Evolutionary conservation across 2,113 vertebrate species (phyloP), one percentile per base, ranked within the genome.

Genomic region (Microtus ochrogaster): DNA sequence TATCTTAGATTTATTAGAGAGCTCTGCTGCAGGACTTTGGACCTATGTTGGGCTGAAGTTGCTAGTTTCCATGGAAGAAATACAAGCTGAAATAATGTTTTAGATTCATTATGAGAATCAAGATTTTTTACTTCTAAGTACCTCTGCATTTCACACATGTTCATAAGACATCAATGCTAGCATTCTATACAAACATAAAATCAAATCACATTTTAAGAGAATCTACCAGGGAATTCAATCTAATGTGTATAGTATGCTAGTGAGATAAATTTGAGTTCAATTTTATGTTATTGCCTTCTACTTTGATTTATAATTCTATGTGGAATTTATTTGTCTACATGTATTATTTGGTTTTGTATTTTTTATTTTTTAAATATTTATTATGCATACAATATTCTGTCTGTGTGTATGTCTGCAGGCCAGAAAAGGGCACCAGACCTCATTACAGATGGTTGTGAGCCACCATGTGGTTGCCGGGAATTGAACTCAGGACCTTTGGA

Each of bases 101-200:
- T 49, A 82, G 76, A 77, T 39, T 91, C 19, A 65, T 0, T 73
- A 86, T 92, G 85, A 96, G 79, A 87, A 63, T 30, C 9, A 88
- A 94, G 70, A 90, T 66, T 92, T 91, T 95, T 95, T 93, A 66
- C 8, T 41, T 47, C n/a, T 41, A 78, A 83, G 61, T 7, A 66
- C 39, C 7, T 74, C 33, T 74, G 74, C 14, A 26, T 55, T 89
- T 78, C 39, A n/a, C 58, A 85, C 58, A 47, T 49, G 26, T 19
- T 86, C 8, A 87, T 79, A 83, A 94, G 90, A 83, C 30, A 91
- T 24, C 22, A 63, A 24, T 52, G 61, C 63, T 83, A 72, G 93
- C 85, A 66, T 77, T 26, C 55, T 86, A 96, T 58, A 47, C 1
- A n/a, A 77, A 52, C 12, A 83, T 83, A 44, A 92, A 90, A 93